Percentiles rank a stretch among this genome's conserved stretches.
Evolutionary conservation across 2,797 vertebrate species (phyloP).

Genomic region (Periophthalmus magnuspinnatus): DNA sequence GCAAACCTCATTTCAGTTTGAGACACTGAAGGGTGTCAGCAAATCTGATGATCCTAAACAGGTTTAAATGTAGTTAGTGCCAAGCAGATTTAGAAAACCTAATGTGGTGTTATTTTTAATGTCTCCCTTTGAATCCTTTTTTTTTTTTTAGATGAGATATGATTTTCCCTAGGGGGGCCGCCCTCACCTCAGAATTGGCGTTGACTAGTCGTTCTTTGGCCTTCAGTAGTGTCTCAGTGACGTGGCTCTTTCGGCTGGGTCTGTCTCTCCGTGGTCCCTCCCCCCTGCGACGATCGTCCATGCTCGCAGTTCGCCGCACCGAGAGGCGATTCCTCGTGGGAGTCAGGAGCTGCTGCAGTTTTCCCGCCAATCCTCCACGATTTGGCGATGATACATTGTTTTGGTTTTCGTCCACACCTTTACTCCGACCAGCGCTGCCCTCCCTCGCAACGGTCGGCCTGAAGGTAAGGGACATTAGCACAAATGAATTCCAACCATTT

Average conservation of each 20-base stretch:
- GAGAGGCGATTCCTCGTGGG: constrained; percentile 74
- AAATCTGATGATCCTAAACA: no score
- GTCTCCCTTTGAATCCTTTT: no score
- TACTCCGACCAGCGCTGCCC: constrained; percentile 36
- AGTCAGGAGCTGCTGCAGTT: constrained; percentile 90
- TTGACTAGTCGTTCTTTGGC: constrained; percentile 85
- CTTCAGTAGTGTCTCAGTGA: constrained; percentile 77
- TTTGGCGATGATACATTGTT: constrained; percentile 74
- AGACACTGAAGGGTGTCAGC: no score
- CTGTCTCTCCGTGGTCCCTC: constrained; percentile 59
- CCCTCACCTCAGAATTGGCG: constrained; percentile 84
- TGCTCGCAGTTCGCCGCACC: constrained; percentile 66
- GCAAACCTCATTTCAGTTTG: no score
- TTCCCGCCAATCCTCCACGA: constrained; percentile 81
- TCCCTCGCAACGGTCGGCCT: constrained; percentile 54
- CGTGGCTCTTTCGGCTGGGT: constrained; percentile 76
- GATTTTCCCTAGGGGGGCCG: no score
- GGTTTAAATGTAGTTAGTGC: no score
- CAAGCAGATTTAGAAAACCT: no score
- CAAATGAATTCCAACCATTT: neutral
- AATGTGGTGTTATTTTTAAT: no score
- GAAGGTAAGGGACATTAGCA: neutral
- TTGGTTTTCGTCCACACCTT: constrained; percentile 78
- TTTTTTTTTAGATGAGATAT: no score
- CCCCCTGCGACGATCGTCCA: constrained; percentile 70